A percentile compares a stretch with the other conserved stretches of the same genome.
These are phyloP conservation scores for Malurus leucopterus DNA, from an alignment of 2,797 vertebrate genomes.

Conservation along the genomic window DNA sequence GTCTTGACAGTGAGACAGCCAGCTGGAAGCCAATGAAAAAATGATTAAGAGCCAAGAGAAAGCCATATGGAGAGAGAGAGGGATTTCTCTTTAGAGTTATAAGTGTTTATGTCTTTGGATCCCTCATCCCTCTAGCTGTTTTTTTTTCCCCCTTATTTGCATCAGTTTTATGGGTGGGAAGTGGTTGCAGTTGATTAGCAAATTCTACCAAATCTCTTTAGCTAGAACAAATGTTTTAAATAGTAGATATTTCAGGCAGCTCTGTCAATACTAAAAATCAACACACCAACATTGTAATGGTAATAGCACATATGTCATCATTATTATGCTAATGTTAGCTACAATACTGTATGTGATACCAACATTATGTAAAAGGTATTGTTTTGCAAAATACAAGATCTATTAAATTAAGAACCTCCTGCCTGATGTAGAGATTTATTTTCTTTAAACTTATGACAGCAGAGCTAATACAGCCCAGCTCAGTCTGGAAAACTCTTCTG, in stretches of 20 bases:
- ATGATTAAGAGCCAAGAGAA: constrained; percentile 59
- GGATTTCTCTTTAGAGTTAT: constrained; percentile 54
- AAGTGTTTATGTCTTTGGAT: constrained; percentile 58
- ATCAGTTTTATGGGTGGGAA: constrained; percentile 31
- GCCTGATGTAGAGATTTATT: background rate
- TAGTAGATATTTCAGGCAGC: constrained; percentile 9
- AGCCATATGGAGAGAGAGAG: constrained; percentile 58
- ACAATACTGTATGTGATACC: background rate
- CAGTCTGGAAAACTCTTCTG: background rate
- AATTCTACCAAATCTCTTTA: constrained; percentile 30
- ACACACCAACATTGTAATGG: background rate
- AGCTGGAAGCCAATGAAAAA: constrained; percentile 56
- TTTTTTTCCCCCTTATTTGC: constrained; percentile 6
- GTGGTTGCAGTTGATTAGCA: constrained; percentile 37
- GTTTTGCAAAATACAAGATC: background rate
- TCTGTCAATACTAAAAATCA: constrained; percentile 19
- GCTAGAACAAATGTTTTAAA: constrained; percentile 52
- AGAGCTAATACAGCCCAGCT: background rate
- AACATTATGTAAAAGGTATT: background rate
- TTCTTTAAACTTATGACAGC: background rate
- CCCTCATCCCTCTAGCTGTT: background rate
- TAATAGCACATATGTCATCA: background rate
- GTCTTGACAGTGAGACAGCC: constrained; percentile 55
- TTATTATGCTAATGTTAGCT: background rate
- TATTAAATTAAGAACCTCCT: background rate